phyloP scores from a whole-genome alignment of 37 sponge, comb jelly and placozoan genomes.

The Cladorhizidae sp. region DNA sequence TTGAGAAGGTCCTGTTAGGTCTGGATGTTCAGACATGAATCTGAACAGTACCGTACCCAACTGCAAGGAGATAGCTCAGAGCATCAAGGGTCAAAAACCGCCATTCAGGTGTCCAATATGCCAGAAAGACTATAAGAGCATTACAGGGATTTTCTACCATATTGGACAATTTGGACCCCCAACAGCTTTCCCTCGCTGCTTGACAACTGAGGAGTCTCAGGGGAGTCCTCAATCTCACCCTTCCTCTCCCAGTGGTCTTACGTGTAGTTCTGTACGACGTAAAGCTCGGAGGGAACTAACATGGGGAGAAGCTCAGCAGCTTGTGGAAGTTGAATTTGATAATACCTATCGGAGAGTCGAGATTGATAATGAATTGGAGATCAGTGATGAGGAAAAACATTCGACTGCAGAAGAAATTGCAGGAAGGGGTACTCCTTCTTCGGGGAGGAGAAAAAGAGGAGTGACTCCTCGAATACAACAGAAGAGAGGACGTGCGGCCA shows the following conservation, averaged over 20 bases:
- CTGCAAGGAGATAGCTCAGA: constrained; percentile 29
- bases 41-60: constrained; percentile 5
- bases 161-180: constrained; percentile 48
- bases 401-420: not conserved
- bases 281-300: constrained; percentile 70
- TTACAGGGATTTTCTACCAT: constrained; percentile 79
- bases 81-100: constrained; percentile 37
- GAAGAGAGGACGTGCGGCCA: constrained; percentile 8
- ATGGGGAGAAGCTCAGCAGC: constrained; percentile 79
- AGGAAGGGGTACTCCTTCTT: constrained; percentile 3
- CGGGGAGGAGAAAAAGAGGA: not conserved
- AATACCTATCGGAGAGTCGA: constrained; percentile 54
- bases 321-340: constrained; percentile 79
- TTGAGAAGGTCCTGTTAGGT: not conserved
- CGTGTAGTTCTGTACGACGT: not conserved
- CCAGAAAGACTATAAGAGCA: constrained; percentile 59
- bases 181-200: constrained; percentile 44
- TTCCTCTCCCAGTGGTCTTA: not conserved
- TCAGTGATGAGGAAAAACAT: constrained; percentile 25
- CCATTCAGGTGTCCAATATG: constrained; percentile 75
- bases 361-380: constrained; percentile 58
- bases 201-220: constrained; percentile 13
- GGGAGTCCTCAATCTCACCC: constrained; percentile 12
- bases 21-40: not conserved
- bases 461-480: constrained; percentile 5